Evolutionary conservation across 2,888 invertebrate genomes (phyloP).

Genomic region (Tiliacea citrago): DNA sequence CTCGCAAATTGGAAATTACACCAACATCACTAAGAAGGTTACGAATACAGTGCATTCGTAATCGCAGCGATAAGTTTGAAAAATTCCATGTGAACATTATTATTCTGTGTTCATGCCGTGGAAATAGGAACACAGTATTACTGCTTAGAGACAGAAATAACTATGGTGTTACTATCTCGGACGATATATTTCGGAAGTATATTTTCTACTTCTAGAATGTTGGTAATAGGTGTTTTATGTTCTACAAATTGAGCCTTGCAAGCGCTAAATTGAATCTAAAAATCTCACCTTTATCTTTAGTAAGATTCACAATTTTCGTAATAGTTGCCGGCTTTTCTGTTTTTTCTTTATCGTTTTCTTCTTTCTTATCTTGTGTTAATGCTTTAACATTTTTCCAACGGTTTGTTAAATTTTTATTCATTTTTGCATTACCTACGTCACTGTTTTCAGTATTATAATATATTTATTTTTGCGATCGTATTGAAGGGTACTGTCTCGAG

Average conservation of each 20-base stretch:
- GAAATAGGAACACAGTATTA: neutral
- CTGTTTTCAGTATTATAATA: constrained; percentile 29
- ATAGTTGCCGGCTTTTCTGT: constrained; percentile 68
- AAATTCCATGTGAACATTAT: neutral
- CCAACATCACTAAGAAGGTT: neutral
- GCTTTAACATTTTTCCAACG: constrained; percentile 84
- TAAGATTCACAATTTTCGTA: constrained; percentile 76
- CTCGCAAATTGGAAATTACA: neutral
- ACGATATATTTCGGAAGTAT: neutral
- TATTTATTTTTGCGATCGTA: constrained; percentile 37
- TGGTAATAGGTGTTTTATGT: neutral
- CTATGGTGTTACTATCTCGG: neutral
- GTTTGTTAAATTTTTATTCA: constrained; percentile 78
- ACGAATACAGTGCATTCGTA: neutral
- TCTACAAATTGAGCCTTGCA: constrained; percentile 58
- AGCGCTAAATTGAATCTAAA: constrained; percentile 31
- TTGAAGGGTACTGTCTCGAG: constrained; percentile 50
- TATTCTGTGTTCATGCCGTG: neutral
- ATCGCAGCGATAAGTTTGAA: neutral
- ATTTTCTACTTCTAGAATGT: neutral
- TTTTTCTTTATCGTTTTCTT: constrained; percentile 55
- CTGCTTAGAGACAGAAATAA: neutral
- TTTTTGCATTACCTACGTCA: constrained; percentile 65
- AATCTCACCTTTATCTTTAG: constrained; percentile 81
- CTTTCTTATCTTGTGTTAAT: constrained; percentile 72